Percentiles rank a stretch among this genome's conserved stretches.
Conservation (phyloP, 2,113 vertebrate species). For the Neofelis nebulosa region DNA sequence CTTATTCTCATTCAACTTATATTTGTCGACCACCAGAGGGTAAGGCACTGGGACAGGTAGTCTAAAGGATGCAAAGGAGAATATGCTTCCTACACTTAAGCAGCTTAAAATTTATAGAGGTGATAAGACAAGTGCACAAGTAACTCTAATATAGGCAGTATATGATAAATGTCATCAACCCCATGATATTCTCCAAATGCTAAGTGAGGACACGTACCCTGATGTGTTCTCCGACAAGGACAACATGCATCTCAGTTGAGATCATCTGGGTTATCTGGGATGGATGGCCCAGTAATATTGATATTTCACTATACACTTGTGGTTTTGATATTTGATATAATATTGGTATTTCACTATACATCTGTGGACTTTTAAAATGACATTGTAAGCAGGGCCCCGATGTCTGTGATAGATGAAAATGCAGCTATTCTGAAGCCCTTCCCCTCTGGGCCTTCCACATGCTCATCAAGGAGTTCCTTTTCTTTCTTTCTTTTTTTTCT, state of each 20-base stretch:
- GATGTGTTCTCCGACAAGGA: neutral
- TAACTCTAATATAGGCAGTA: neutral
- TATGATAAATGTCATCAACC: neutral
- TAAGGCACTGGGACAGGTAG: neutral
- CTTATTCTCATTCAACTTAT: neutral
- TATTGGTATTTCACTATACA: no score
- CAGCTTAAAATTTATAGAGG: conserved; percentile 1
- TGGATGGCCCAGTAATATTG: neutral
- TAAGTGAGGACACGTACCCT: neutral
- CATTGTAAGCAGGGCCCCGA: neutral
- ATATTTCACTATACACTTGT: neutral
- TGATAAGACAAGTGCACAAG: neutral
- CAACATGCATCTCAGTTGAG: neutral
- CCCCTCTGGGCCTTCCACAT: neutral
- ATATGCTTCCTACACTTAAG: neutral
- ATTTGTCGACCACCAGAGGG: neutral
- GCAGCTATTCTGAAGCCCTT: neutral
- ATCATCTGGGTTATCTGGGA: neutral
- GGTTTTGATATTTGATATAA: neutral
- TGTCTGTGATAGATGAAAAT: neutral
- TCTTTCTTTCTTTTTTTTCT: no score
- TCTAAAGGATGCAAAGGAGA: neutral
- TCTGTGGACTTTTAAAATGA: neutral
- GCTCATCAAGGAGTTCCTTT: neutral
- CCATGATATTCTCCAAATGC: neutral